Percentiles rank a stretch among this genome's conserved stretches.
Conservation (phyloP, 2,797 vertebrate genomes). For the Chaenodraco wilsoni region DNA sequence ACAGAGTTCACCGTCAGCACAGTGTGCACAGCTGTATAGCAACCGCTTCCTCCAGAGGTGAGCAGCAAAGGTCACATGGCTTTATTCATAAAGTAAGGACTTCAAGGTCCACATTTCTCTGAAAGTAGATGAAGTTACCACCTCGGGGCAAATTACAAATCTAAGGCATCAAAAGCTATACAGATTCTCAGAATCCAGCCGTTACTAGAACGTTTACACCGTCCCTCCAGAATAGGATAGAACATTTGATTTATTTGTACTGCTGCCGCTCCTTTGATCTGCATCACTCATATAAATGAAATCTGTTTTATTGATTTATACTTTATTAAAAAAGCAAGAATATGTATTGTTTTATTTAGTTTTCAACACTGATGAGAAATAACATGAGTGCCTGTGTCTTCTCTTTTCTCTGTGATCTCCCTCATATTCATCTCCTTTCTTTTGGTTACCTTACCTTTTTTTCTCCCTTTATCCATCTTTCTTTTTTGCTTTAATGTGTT, state of each 20-base stretch:
- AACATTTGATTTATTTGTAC: conserved; percentile 50
- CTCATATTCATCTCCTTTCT: conserved; percentile 27
- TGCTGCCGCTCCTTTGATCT: conserved; percentile 43
- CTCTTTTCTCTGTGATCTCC: conserved; percentile 29
- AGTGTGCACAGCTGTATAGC: conserved; percentile 99
- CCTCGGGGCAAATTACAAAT: conserved; percentile 35
- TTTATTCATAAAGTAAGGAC: not conserved
- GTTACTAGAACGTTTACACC: conserved; percentile 37
- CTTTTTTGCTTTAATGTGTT: not conserved
- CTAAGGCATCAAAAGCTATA: conserved; percentile 43
- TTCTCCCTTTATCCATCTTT: conserved; percentile 12
- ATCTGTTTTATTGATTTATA: conserved; percentile 35
- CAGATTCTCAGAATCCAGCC: conserved; percentile 53
- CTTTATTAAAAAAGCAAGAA: conserved; percentile 5
- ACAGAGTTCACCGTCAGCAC: conserved; percentile 99
- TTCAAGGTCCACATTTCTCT: conserved; percentile 22
- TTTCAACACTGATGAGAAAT: conserved; percentile 18
- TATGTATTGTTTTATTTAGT: conserved; percentile 11
- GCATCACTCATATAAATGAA: conserved; percentile 32
- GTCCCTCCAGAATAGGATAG: conserved; percentile 33
- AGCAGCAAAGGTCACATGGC: conserved; percentile 26
- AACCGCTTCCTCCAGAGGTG: conserved; percentile 78
- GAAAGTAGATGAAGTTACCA: conserved; percentile 23
- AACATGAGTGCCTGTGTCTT: conserved; percentile 36
- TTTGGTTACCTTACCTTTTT: not conserved